Evolutionary conservation across 2,113 vertebrate genomes (phyloP).

Genomic region (Hippocampus abdominalis): DNA sequence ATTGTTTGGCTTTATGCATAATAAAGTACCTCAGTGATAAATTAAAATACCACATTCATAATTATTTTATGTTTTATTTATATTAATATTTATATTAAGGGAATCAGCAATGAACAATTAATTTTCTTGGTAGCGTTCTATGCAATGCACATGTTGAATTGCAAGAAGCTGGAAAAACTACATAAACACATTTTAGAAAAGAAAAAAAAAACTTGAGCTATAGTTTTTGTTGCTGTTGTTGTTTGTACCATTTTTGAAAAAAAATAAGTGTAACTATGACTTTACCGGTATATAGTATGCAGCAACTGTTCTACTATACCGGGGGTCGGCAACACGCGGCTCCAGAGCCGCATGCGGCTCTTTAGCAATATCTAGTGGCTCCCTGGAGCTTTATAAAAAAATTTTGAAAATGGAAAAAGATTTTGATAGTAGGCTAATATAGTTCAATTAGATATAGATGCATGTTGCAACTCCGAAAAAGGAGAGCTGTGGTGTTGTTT

Average conservation of each 20-base stretch:
- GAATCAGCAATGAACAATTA: background rate
- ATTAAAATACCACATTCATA: background rate
- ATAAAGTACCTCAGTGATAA: slow-evolving; percentile 34
- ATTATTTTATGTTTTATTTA: background rate
- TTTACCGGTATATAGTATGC: background rate
- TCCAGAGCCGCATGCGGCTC: too few relatives aligned
- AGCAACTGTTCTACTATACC: background rate
- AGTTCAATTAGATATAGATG: too few relatives aligned
- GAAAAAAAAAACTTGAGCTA: background rate
- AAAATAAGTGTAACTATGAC: too few relatives aligned
- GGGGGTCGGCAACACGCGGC: too few relatives aligned
- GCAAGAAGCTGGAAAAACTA: background rate
- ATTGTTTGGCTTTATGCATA: slow-evolving; percentile 27
- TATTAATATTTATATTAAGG: background rate
- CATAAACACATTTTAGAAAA: background rate
- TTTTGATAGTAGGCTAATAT: too few relatives aligned
- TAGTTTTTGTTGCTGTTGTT: too few relatives aligned
- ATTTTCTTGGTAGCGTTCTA: background rate
- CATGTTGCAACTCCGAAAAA: too few relatives aligned
- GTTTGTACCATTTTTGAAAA: too few relatives aligned
- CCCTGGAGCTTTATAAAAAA: too few relatives aligned
- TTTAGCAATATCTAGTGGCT: too few relatives aligned
- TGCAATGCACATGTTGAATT: background rate
- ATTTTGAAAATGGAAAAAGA: too few relatives aligned
- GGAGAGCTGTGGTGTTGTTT: too few relatives aligned